These are phyloP conservation scores for Nephila pilipes DNA, from an alignment of 1,140 invertebrate genomes.

Conservation along the genomic window DNA sequence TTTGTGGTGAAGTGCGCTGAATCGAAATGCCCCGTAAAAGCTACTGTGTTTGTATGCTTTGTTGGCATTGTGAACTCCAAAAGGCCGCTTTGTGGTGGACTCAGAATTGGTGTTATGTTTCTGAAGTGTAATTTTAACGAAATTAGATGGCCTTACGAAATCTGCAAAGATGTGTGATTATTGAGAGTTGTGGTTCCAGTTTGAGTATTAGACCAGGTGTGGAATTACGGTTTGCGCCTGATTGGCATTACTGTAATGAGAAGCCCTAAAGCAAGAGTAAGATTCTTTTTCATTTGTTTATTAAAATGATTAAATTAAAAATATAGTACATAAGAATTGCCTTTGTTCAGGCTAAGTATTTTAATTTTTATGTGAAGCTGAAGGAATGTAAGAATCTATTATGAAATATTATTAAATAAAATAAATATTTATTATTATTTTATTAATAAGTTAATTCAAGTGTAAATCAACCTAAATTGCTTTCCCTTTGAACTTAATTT, in stretches of 20 bases:
- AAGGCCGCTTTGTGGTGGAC: background rate
- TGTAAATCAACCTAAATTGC: too few relatives aligned
- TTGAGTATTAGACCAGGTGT: slow-evolving; percentile 93
- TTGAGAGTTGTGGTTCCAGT: slow-evolving; percentile 87
- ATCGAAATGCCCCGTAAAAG: slow-evolving; percentile 7
- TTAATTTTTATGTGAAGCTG: too few relatives aligned
- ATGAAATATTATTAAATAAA: too few relatives aligned
- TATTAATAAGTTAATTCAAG: too few relatives aligned
- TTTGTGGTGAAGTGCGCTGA: slow-evolving; percentile 33
- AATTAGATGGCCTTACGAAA: slow-evolving; percentile 85
- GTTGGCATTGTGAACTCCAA: slow-evolving; percentile 2
- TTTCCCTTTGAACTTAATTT: too few relatives aligned
- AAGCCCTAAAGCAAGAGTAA: slow-evolving; percentile 92
- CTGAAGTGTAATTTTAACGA: slow-evolving; percentile 1
- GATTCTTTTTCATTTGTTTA: slow-evolving; percentile 78
- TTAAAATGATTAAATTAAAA: background rate
- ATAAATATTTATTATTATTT: too few relatives aligned
- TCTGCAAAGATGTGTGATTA: slow-evolving; percentile 90
- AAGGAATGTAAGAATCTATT: too few relatives aligned
- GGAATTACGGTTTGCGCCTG: slow-evolving; percentile 91
- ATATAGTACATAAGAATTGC: too few relatives aligned
- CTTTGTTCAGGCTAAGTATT: too few relatives aligned
- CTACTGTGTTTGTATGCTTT: slow-evolving; percentile 16
- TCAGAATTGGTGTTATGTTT: slow-evolving; percentile 65
- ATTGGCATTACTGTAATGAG: slow-evolving; percentile 92